Evolutionary conservation across 2,797 vertebrate genomes (phyloP).

Genomic region (Cryptoprocta ferox): DNA sequence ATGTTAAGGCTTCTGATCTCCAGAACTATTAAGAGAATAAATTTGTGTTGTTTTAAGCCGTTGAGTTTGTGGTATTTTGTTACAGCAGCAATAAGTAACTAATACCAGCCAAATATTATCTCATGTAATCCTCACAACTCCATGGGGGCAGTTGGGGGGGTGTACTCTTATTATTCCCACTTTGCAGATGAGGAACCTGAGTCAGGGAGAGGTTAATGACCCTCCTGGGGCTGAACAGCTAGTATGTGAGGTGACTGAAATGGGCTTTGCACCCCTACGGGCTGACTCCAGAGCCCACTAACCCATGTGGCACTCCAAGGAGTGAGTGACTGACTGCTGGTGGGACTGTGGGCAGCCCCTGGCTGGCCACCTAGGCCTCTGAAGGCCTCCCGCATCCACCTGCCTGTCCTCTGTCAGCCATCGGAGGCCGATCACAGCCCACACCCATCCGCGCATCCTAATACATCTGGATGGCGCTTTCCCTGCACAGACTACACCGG

Average conservation of each 20-base stretch:
- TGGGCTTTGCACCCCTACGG: neutral
- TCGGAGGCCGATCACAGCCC: neutral
- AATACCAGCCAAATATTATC: neutral
- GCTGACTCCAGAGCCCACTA: neutral
- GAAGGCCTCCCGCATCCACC: neutral
- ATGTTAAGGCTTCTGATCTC: neutral
- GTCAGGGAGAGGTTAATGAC: neutral
- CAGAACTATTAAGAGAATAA: neutral
- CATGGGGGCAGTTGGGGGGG: fast-evolving
- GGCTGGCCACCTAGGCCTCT: neutral
- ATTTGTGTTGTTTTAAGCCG: neutral
- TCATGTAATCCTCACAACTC: neutral
- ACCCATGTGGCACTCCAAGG: neutral
- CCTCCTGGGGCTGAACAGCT: neutral
- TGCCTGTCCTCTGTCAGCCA: neutral
- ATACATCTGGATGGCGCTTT: fast-evolving
- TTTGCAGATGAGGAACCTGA: neutral
- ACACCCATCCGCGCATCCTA: fast-evolving
- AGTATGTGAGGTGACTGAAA: neutral
- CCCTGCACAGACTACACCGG: neutral
- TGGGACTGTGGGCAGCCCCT: neutral
- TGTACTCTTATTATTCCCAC: neutral
- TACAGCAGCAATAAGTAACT: neutral
- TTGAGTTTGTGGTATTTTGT: neutral
- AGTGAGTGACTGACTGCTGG: neutral